These are phyloP conservation scores for Tachystola acroxantha DNA, from an alignment of 2,888 invertebrate species.

Conservation along the genomic window DNA sequence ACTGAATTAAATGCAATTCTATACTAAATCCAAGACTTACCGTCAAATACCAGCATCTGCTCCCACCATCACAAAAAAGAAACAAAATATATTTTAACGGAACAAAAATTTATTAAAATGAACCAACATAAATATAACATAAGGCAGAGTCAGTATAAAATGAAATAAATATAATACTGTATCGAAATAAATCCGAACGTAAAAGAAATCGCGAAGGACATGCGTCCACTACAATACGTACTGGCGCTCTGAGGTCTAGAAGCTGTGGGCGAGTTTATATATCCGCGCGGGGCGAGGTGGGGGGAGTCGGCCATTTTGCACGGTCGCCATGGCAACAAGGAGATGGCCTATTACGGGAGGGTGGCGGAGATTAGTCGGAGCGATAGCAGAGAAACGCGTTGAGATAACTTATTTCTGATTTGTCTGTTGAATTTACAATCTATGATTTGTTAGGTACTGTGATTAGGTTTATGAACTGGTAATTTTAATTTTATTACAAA, in stretches of 20 bases:
- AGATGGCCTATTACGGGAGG: constrained; percentile 77
- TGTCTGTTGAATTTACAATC: too few species aligned
- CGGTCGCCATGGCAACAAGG: constrained; percentile 65
- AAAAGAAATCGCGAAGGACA: constrained; percentile 24
- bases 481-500: too few species aligned
- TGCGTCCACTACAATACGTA: constrained; percentile 39
- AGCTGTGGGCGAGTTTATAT: constrained; percentile 57
- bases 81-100: neutral
- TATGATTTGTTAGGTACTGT: too few species aligned
- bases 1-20: neutral
- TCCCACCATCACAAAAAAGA: neutral
- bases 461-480: too few species aligned
- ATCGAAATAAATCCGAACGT: constrained; percentile 2
- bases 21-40: constrained; percentile 2
- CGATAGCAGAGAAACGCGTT: constrained; percentile 36
- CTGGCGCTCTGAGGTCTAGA: constrained; percentile 59
- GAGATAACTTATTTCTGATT: too few species aligned
- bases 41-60: neutral
- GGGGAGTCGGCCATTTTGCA: constrained; percentile 67
- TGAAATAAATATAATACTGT: constrained; percentile 2
- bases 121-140: neutral
- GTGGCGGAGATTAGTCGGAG: constrained; percentile 73
- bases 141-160: neutral
- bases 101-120: constrained; percentile 1
- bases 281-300: constrained; percentile 39